Evolutionary conservation across 2,797 vertebrate genomes (phyloP).

Genomic region (Labeo calbasu): DNA sequence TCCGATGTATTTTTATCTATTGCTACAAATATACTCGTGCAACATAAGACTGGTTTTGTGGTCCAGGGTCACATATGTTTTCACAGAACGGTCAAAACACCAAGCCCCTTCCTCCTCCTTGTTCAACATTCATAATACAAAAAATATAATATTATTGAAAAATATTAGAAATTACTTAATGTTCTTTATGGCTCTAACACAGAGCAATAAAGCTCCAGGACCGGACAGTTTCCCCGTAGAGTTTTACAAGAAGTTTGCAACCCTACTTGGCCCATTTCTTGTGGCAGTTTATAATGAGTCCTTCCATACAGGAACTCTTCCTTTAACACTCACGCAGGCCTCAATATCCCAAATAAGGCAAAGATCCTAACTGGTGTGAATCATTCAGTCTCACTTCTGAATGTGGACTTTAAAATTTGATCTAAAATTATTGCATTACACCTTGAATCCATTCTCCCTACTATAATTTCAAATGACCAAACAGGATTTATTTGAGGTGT

Average conservation of each 20-base stretch:
- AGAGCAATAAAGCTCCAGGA: conserved; percentile 35
- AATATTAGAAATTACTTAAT: too few relatives aligned
- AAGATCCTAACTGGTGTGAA: not conserved
- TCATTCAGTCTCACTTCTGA: conserved; percentile 21
- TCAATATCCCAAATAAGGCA: conserved; percentile 31
- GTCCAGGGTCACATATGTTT: too few relatives aligned
- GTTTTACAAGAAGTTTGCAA: conserved; percentile 19
- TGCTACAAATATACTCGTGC: too few relatives aligned
- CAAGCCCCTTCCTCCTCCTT: too few relatives aligned
- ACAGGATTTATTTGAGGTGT: not conserved
- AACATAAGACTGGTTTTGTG: too few relatives aligned
- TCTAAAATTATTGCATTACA: not conserved
- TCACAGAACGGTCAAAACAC: too few relatives aligned
- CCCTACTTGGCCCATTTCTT: not conserved
- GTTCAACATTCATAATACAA: too few relatives aligned
- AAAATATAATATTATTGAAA: too few relatives aligned
- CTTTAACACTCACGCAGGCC: conserved; percentile 12
- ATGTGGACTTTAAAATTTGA: conserved; percentile 12
- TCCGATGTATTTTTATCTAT: too few relatives aligned
- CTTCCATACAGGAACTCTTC: not conserved
- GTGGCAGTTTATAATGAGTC: conserved; percentile 26
- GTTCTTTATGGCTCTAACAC: not conserved
- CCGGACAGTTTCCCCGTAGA: conserved; percentile 14
- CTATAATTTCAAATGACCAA: not conserved
- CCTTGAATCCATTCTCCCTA: not conserved